A percentile compares a stretch with the other conserved stretches of the same genome.
Conservation (phyloP, 2,888 invertebrate species). For the Bombylius discolor region DNA sequence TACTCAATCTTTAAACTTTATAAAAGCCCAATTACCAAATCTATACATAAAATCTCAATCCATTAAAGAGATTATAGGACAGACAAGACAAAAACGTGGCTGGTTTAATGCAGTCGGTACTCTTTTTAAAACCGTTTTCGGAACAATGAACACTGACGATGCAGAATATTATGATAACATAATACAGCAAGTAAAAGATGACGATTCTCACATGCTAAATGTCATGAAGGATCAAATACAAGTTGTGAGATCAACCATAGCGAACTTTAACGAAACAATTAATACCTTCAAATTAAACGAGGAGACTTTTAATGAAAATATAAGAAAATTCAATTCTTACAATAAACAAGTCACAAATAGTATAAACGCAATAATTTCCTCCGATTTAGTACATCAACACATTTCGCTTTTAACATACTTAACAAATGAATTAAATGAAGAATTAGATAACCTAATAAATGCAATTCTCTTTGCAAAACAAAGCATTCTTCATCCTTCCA, state of each 20-base stretch:
- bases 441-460: slow-evolving; percentile 10
- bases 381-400: neutral
- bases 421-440: slow-evolving; percentile 9
- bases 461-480: slow-evolving; percentile 11
- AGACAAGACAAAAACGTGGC: neutral
- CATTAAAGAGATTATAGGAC: neutral
- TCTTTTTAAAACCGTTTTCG: slow-evolving; percentile 6
- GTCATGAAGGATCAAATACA: slow-evolving; percentile 16
- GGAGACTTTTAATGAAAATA: slow-evolving; percentile 13
- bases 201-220: slow-evolving; percentile 10
- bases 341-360: neutral
- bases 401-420: slow-evolving; percentile 11
- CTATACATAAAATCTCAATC: neutral
- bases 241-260: slow-evolving; percentile 12
- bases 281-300: slow-evolving; percentile 12
- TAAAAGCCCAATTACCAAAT: slow-evolving; percentile 1
- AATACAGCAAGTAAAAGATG: slow-evolving; percentile 11
- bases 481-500: neutral
- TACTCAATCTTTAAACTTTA: slow-evolving; percentile 1
- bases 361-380: neutral
- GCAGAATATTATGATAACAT: slow-evolving; percentile 11
- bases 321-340: slow-evolving; percentile 7
- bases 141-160: slow-evolving; percentile 8
- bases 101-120: slow-evolving; percentile 4
- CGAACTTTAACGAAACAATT: slow-evolving; percentile 14